Percentiles rank a stretch among this genome's conserved stretches.
These are phyloP conservation scores for Apodemus speciosus DNA, from an alignment of 2,113 vertebrate genomes.

Conservation along the genomic window DNA sequence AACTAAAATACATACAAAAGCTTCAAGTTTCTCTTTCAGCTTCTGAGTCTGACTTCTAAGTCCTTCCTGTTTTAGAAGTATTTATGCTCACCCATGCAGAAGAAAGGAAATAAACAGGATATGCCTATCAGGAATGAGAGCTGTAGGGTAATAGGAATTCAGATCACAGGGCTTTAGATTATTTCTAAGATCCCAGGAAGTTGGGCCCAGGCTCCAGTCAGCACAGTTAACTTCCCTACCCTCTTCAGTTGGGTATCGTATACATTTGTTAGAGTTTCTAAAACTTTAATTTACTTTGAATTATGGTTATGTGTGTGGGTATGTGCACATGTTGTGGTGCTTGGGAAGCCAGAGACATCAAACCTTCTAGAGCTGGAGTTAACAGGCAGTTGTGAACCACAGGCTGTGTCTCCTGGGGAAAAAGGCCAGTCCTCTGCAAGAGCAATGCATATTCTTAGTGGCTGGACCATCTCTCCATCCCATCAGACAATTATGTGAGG, in stretches of 20 bases:
- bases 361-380: not conserved
- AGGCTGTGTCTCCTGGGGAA: not conserved
- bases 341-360: not conserved
- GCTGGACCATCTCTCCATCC: not conserved
- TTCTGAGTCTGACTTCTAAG: slow-evolving; percentile 9
- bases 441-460: not conserved
- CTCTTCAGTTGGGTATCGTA: not conserved
- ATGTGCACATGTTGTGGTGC: not conserved
- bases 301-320: not conserved
- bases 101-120: not conserved
- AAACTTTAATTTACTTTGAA: not conserved
- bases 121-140: not conserved
- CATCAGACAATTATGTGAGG: not conserved
- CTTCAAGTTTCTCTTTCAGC: not conserved
- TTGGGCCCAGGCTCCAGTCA: not conserved
- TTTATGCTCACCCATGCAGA: not conserved
- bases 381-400: not conserved
- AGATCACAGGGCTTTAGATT: not conserved
- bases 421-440: not conserved
- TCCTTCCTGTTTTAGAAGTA: not conserved
- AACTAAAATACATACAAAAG: not conserved
- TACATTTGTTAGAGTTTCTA: not conserved
- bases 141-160: not conserved
- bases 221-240: not conserved
- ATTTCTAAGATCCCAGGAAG: not conserved